A percentile compares a stretch with the other conserved stretches of the same genome.
phyloP scores from a whole-genome alignment of 2,797 vertebrate species.

The Vespertilio murinus region DNA sequence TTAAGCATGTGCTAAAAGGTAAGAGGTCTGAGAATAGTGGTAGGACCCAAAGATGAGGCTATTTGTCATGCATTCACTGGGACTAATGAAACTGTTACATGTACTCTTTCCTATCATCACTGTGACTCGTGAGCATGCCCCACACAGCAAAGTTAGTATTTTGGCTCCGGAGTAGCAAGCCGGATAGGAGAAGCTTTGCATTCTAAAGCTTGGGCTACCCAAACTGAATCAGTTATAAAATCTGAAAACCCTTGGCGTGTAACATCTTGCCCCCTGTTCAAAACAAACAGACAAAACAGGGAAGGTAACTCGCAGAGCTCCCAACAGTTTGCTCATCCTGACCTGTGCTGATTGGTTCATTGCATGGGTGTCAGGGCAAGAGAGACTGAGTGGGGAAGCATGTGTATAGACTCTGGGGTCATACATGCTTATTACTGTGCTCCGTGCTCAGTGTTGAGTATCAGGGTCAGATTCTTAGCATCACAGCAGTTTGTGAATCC shows the following conservation, averaged over 20 bases:
- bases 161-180: neutral
- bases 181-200: neutral
- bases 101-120: accelerated
- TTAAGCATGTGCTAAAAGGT: neutral
- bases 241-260: neutral
- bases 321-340: neutral
- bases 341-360: neutral
- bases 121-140: neutral
- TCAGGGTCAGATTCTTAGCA: neutral
- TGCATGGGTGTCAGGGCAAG: neutral
- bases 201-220: neutral
- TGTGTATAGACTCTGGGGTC: too few species aligned
- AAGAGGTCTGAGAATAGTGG: neutral
- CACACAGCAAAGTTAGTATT: neutral
- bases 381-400: neutral
- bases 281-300: neutral
- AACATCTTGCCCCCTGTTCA: neutral
- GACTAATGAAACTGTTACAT: neutral
- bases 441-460: neutral
- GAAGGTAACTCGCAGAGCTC: neutral
- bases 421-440: neutral
- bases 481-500: neutral
- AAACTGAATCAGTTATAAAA: neutral
- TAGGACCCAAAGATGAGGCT: neutral
- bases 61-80: neutral